Conservation (phyloP, 2,797 vertebrate species). For the Spinus olivaceus region DNA sequence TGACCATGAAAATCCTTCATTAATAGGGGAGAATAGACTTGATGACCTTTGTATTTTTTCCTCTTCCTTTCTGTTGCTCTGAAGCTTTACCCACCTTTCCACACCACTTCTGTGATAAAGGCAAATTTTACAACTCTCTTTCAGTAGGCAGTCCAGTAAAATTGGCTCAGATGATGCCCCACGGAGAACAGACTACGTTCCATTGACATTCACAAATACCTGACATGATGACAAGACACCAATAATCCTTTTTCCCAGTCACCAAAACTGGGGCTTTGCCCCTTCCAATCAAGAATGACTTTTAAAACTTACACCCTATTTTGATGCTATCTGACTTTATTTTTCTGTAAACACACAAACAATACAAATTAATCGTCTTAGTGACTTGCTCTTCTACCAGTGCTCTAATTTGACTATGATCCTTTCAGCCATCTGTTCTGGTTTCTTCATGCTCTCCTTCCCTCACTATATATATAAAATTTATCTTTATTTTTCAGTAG, state of each 20-base stretch:
- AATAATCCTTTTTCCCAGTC: not conserved
- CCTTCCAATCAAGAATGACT: not conserved
- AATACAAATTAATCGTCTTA: not conserved
- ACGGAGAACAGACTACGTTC: not conserved
- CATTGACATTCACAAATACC: not conserved
- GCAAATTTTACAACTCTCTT: constrained; percentile 4
- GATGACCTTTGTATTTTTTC: not conserved
- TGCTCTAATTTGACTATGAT: not conserved
- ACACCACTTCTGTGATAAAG: not conserved
- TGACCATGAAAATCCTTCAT: constrained; percentile 31
- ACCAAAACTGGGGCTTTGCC: not conserved
- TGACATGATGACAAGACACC: not conserved
- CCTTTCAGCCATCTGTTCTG: not conserved
- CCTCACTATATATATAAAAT: not conserved
- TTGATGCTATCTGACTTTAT: not conserved
- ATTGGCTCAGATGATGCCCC: not conserved
- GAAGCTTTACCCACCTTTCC: constrained; percentile 6
- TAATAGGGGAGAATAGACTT: not conserved
- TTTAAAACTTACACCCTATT: not conserved
- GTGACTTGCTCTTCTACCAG: not conserved
- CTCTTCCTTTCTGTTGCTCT: not conserved
- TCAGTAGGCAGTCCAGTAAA: not conserved
- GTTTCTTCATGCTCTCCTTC: not conserved
- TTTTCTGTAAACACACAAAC: not conserved
- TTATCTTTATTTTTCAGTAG: not conserved